Conservation (phyloP, 2,797 vertebrate genomes). For the Gallinago stenura region DNA sequence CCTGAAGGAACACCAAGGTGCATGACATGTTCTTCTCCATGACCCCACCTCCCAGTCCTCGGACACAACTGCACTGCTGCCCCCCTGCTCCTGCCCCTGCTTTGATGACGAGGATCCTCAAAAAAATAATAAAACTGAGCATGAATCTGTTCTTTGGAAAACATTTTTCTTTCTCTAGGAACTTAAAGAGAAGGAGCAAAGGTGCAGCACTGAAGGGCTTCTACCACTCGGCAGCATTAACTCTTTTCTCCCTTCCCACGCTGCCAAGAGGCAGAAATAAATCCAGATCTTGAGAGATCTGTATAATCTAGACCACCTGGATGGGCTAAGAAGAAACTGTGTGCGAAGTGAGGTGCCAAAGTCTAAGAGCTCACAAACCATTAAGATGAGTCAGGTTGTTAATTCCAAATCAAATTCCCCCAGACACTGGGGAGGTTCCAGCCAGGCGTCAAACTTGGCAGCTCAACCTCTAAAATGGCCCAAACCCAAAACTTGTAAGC, state of each 20-base stretch:
- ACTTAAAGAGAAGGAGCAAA: neutral
- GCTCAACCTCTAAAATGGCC: neutral
- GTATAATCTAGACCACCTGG: neutral
- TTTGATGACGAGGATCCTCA: neutral
- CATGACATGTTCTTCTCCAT: neutral
- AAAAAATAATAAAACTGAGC: neutral
- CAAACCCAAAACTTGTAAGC: neutral
- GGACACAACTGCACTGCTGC: neutral
- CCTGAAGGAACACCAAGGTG: neutral
- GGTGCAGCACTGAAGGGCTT: neutral
- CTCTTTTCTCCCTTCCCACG: neutral
- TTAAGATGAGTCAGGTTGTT: neutral
- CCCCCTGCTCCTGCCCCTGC: too few relatives aligned
- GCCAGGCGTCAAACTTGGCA: neutral
- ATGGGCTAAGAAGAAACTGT: neutral
- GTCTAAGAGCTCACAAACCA: neutral
- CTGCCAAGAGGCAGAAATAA: neutral
- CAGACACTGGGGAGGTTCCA: neutral
- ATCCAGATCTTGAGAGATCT: neutral
- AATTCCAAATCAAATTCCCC: neutral
- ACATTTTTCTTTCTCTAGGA: neutral
- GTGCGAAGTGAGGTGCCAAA: neutral
- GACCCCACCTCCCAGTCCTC: neutral
- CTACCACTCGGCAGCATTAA: neutral
- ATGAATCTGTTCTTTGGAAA: neutral